Evolutionary conservation across 2,888 invertebrate species (phyloP).

Genomic region (Syritta pipiens): DNA sequence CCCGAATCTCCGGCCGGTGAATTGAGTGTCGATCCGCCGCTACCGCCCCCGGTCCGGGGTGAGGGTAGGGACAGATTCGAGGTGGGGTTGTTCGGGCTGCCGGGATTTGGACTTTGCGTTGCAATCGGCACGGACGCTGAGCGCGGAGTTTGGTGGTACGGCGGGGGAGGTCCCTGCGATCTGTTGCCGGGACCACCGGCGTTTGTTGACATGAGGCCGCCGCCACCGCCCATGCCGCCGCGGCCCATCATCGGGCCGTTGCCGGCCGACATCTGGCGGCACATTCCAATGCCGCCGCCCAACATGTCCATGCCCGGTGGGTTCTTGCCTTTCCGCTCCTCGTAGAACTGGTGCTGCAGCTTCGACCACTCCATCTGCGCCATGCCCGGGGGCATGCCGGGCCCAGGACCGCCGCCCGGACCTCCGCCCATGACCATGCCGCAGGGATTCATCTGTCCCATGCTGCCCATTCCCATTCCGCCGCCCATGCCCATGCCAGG

Average conservation of each 20-base stretch:
- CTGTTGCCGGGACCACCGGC: conserved; percentile 77
- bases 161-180: conserved; percentile 88
- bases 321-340: conserved; percentile 80
- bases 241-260: conserved; percentile 49
- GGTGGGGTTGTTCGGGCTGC: conserved; percentile 86
- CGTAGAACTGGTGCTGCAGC: conserved; percentile 92
- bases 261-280: conserved; percentile 60
- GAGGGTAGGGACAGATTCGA: conserved; percentile 87
- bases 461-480: conserved; percentile 59
- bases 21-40: conserved; percentile 83
- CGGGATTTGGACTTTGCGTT: conserved; percentile 86
- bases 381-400: conserved; percentile 74
- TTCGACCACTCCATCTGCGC: conserved; percentile 95
- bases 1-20: conserved; percentile 84
- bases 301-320: conserved; percentile 58
- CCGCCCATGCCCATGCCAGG: conserved; percentile 41
- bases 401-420: conserved; percentile 58
- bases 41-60: conserved; percentile 80
- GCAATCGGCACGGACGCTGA: conserved; percentile 88
- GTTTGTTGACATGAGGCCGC: conserved; percentile 62
- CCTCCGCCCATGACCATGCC: conserved; percentile 73
- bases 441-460: conserved; percentile 70
- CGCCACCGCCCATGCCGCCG: conserved; percentile 34
- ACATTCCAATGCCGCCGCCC: conserved; percentile 38
- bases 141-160: conserved; percentile 86